Conservation (phyloP, 1,140 invertebrate genomes). For the Dysdera silvatica region DNA sequence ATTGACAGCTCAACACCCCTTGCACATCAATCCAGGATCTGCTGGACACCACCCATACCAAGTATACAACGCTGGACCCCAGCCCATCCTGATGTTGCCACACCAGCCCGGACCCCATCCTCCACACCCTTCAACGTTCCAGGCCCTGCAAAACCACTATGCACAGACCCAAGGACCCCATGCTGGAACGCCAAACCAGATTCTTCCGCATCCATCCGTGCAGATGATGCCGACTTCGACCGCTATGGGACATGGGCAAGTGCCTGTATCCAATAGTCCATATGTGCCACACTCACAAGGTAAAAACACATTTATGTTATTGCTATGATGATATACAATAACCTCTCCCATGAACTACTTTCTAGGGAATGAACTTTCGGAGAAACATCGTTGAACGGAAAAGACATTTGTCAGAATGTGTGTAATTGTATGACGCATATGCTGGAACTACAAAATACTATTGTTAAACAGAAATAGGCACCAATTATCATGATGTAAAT, state of each 20-base stretch:
- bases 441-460: too few relatives aligned
- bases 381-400: too few relatives aligned
- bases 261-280: constrained; percentile 8
- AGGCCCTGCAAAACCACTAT: constrained; percentile 27
- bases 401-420: too few relatives aligned
- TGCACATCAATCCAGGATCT: constrained; percentile 5
- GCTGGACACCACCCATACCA: constrained; percentile 14
- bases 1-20: constrained; percentile 19
- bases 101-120: constrained; percentile 18
- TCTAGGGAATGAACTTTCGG: too few relatives aligned
- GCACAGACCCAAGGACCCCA: constrained; percentile 26
- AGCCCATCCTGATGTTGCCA: constrained; percentile 27
- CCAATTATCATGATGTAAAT: too few relatives aligned
- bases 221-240: constrained; percentile 24
- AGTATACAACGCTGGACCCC: constrained; percentile 8
- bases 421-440: too few relatives aligned
- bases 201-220: constrained; percentile 10
- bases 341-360: too few relatives aligned
- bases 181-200: constrained; percentile 15
- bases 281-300: constrained; percentile 28
- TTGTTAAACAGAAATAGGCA: too few relatives aligned
- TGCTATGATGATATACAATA: too few relatives aligned
- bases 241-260: constrained; percentile 20
- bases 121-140: constrained; percentile 10
- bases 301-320: too few relatives aligned